A percentile compares a stretch with the other conserved stretches of the same genome.
Evolutionary conservation across 2,113 vertebrate species (phyloP).

Genomic region (Rhizomys pruinosus): DNA sequence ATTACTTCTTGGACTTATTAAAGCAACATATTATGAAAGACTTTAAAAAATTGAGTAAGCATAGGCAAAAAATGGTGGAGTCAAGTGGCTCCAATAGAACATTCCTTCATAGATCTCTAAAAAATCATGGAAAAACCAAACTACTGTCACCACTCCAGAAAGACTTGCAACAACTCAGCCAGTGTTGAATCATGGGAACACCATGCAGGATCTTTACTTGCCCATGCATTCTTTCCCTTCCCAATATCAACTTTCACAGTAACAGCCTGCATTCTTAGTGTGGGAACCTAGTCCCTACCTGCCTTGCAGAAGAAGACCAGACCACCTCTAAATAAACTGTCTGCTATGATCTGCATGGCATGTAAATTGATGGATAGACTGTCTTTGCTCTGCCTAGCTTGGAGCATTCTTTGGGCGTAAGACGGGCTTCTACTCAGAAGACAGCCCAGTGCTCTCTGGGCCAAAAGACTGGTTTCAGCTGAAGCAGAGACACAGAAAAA

Average conservation of each 20-base stretch:
- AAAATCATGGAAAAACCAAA: slow-evolving; percentile 1
- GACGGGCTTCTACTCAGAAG: neutral
- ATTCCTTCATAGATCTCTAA: neutral
- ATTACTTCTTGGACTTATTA: slow-evolving; percentile 3
- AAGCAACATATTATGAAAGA: slow-evolving; percentile 2
- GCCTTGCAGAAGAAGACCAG: neutral
- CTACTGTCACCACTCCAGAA: neutral
- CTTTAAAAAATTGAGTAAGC: neutral
- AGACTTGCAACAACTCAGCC: neutral
- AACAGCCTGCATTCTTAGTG: neutral
- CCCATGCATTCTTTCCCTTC: neutral
- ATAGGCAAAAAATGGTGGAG: neutral
- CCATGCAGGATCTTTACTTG: neutral
- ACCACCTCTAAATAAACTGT: neutral
- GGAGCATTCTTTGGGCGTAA: neutral
- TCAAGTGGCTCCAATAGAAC: neutral
- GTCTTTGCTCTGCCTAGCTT: neutral
- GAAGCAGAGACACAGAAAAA: slow-evolving; percentile 24
- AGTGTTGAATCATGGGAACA: neutral
- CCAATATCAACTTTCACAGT: neutral
- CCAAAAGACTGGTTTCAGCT: neutral
- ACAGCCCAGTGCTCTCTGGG: neutral
- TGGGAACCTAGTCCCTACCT: neutral
- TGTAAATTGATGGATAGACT: neutral
- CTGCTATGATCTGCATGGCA: neutral